Conservation (phyloP, 2,888 invertebrate species). For the Linnaemya vulpina region DNA sequence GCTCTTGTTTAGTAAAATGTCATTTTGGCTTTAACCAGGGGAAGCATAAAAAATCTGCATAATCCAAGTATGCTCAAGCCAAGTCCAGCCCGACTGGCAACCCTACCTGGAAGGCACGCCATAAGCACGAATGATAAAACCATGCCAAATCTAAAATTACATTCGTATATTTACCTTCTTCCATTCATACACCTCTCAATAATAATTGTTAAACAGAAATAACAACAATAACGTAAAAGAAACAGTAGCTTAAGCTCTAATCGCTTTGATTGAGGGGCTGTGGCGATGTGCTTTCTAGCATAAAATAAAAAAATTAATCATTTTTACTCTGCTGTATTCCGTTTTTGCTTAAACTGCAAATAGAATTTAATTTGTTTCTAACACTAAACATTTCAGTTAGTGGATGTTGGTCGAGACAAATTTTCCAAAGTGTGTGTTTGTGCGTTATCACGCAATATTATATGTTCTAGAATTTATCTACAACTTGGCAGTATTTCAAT, state of each 20-base stretch:
- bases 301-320: conserved; percentile 60
- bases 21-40: no score
- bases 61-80: no score
- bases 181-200: not conserved
- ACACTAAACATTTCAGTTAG: conserved; percentile 21
- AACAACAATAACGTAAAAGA: not conserved
- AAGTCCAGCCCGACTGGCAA: no score
- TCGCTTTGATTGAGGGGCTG: conserved; percentile 56
- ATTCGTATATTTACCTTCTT: not conserved
- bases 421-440: not conserved
- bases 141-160: not conserved
- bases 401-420: conserved; percentile 3
- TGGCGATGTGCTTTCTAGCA: conserved; percentile 48
- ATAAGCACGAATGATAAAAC: not conserved
- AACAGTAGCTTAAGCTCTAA: conserved; percentile 45
- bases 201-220: conserved; percentile 34
- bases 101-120: no score
- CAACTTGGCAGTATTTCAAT: conserved; percentile 39
- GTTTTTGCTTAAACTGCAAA: conserved; percentile 28
- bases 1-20: no score
- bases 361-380: conserved; percentile 1
- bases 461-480: not conserved
- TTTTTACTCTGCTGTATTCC: conserved; percentile 18
- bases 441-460: not conserved
- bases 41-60: no score